Evolutionary conservation across 2,113 vertebrate species (phyloP), one percentile per base, ranked within the genome.

Genomic region (Microtus pennsylvanicus): DNA sequence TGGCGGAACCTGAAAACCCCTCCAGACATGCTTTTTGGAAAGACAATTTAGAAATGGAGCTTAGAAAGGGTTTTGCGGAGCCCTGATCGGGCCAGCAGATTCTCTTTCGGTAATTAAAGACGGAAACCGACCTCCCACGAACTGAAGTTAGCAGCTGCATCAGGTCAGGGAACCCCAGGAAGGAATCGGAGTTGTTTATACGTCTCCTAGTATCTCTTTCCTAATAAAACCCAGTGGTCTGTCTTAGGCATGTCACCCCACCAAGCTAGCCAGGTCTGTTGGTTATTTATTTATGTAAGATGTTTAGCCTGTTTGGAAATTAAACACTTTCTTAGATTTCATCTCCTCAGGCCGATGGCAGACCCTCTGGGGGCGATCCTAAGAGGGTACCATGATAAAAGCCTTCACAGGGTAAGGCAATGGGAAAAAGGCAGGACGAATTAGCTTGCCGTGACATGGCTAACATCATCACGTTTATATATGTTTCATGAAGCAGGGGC

Each of bases 401-500:
- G 81, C 92, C 95, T 94, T 98, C 98, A 97, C 92, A 98, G 94
- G 96, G 92, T 77, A 98, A 96, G 65, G 93, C 96, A 97, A 97
- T 30, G 90, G 98, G 98, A 94, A 97, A 98, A 98, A 98, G 96
- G 0, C 97, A 98, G 93, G 98, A 98, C 97, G 95, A 99, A 98
- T 99, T 98, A 98, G 98, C 97, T 98, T 97, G 96, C 98, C 16
- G 80, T 97, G 98, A 98, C 95, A 97, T 98, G 98, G 98, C 97
- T 98, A 98, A 98, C 97, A 98, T 99, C 97, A 98, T 80, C 94
- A 97, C 94, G 92, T 98, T 99, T 99, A 98, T 99, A 98, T 98
- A 99, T 98, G 98, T 99, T 99, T 99, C 98, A 98, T 99, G 98
- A 99, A 98, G 98, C 67, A 12, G 96, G 94, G 98, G 88, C 98